Base-by-base conservation (phyloP, 2,113 vertebrate genomes). In the Apus apus region DNA sequence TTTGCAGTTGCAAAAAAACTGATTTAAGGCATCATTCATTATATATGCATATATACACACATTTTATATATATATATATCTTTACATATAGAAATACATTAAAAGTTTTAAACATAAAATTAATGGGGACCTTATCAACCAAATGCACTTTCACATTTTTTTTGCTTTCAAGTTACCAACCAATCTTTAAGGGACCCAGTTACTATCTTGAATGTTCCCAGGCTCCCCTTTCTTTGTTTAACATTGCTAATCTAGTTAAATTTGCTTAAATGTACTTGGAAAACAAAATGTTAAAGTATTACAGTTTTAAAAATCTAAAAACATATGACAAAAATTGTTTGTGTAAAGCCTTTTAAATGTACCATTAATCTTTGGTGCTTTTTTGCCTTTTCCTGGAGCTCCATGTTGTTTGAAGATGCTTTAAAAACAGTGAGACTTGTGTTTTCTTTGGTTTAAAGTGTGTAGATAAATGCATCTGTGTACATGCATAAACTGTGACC, bases 401-500 rank as follows among this genome's bases (percentile, higher is more conserved):
- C 75, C 78, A 40, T 43, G 58, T 95, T 95, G 46, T 93, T 93
- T 85, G 75, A 94, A 88, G 79, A 89, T 82, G 79, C 76, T 94
- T 97, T 96, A 82, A 96, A 85, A 89, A 71, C 56, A 70, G 15
- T 53, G 48, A 88, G 65, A 74, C 22, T 56, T 97, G 78, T 89
- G 45, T 92, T 94, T 61, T 48, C 82, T 87, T 94, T 88, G 80
- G 60, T 86, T 95, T 85, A 79, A 54, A 92, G 50, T 91, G 61
- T 95, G 53, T 96, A 77, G 77, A 73, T 92, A 80, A 84, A 53
- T 71, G 57, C 95, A 89, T 91, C 61, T 88, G 34, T 96, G 93
- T 94, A 94, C 85, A 84, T 96, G 92, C 96, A 96, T 97, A 84
- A 93, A 84, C 94, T 96, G 93, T 97, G 93, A 96, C 94, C 96